These are phyloP conservation scores for Tetramorium alpestre DNA, from an alignment of 1,140 invertebrate species.

Conservation along the genomic window DNA sequence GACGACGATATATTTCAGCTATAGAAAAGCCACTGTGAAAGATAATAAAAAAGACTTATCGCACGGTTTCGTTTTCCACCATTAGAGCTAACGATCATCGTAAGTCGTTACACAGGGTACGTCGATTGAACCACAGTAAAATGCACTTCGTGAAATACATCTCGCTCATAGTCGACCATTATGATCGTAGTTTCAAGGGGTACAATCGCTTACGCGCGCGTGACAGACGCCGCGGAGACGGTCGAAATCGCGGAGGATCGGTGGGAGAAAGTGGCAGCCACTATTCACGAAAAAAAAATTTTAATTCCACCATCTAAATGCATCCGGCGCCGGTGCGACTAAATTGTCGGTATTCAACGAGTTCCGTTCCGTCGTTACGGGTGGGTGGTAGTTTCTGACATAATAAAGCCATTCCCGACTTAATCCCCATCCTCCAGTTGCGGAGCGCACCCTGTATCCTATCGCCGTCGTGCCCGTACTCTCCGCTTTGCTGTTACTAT, in stretches of 20 bases:
- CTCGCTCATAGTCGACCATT: slow-evolving; percentile 43
- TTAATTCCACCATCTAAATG: slow-evolving; percentile 82
- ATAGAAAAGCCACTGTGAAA: slow-evolving; percentile 21
- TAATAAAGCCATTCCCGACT: slow-evolving; percentile 79
- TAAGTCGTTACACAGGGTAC: slow-evolving; percentile 53
- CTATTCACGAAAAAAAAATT: slow-evolving; percentile 78
- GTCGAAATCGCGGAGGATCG: too few relatives aligned
- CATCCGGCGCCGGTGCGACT: slow-evolving; percentile 71
- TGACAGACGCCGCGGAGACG: not conserved
- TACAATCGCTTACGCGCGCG: not conserved
- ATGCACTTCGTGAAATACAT: not conserved
- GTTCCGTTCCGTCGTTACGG: slow-evolving; percentile 65
- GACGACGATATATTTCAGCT: slow-evolving; percentile 21
- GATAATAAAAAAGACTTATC: slow-evolving; percentile 53
- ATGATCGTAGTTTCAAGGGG: not conserved
- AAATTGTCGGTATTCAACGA: slow-evolving; percentile 70
- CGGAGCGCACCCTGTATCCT: not conserved
- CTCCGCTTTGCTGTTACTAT: slow-evolving; percentile 44
- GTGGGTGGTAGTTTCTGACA: slow-evolving; percentile 74
- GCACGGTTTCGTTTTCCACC: slow-evolving; percentile 7
- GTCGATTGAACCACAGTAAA: slow-evolving; percentile 27
- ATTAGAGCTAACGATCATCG: slow-evolving; percentile 67
- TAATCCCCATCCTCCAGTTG: slow-evolving; percentile 71
- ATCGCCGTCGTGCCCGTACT: slow-evolving; percentile 32
- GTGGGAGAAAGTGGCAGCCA: not conserved